Evolutionary conservation across 2,113 vertebrate species (phyloP), one percentile per base, ranked within the genome.

Genomic region (Salvelinus namaycush): DNA sequence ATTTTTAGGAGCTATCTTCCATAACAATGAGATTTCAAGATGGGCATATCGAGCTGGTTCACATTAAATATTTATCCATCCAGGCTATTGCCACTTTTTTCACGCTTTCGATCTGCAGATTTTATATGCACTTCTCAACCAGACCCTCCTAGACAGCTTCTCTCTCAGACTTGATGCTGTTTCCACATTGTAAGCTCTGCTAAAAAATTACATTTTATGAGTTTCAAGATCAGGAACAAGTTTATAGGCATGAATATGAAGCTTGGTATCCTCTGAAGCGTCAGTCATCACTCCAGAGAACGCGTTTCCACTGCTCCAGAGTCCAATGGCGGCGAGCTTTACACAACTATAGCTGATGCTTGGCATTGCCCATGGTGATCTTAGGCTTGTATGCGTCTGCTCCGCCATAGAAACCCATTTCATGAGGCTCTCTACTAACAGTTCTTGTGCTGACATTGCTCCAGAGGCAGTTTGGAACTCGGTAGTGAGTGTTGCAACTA

Each of bases 201-300:
- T n/a, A n/a, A 67, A 60, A 74, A 71, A 71, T 75, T 24, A 77
- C 22, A 5, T 34, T 78, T 81, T 75, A 66, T 78, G 48, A 31
- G 57, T 71, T 77, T 74, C 51, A 76, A 39, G 57, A 39, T 67
- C 48, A 77, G 67, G 72, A 64, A 27, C 73, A 9, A 54, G 24
- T 69, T 76, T 72, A 60, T 26, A 72, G 74, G 68, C 49, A 26
- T 67, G 31, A 31, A 59, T 72, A 67, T 75, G 26, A 72, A 59
- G 27, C 68, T 59, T 14, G 62, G 60, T 5, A 14, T 49, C 34
- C 44, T 67, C 34, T 57, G 59, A 31, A 31, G 31, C 5, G 0
- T 31, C 5, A 31, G 31, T 31, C 31, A 31, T 31, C 31, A 31
- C 31, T 31, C 31, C 31, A 4, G 29, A 31, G 29, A 31, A 31